A percentile compares a stretch with the other conserved stretches of the same genome.
These are phyloP conservation scores for Macrosiphum euphorbiae DNA, from an alignment of 2,888 invertebrate genomes.

Conservation along the genomic window DNA sequence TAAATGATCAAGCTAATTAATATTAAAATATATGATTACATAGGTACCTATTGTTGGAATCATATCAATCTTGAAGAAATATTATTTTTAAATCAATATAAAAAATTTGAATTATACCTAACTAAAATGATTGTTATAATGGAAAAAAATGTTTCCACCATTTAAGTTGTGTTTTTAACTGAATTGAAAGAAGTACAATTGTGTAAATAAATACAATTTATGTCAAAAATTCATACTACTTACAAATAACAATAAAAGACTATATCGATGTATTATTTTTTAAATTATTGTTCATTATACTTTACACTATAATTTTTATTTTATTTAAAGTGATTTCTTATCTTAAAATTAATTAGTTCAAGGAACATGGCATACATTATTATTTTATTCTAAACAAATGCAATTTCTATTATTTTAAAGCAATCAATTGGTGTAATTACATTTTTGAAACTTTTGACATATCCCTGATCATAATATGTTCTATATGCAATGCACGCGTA, in stretches of 20 bases:
- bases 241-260: not conserved
- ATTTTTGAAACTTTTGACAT: not conserved
- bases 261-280: not conserved
- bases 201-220: slow-evolving; percentile 6
- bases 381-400: not conserved
- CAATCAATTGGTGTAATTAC: not conserved
- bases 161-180: not conserved
- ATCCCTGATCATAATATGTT: not conserved
- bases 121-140: not conserved
- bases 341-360: not conserved
- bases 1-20: not conserved
- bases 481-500: not conserved
- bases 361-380: not conserved
- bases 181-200: slow-evolving; percentile 2
- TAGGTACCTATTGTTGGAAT: not conserved
- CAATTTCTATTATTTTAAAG: not conserved
- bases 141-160: not conserved
- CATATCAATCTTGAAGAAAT: not conserved
- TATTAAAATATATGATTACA: not conserved
- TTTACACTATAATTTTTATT: not conserved
- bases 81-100: not conserved
- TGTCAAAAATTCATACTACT: not conserved
- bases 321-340: not conserved
- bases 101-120: not conserved
- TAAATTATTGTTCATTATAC: not conserved